phyloP scores from a whole-genome alignment of 2,888 invertebrate genomes.

The Caenorhabditis auriculariae region DNA sequence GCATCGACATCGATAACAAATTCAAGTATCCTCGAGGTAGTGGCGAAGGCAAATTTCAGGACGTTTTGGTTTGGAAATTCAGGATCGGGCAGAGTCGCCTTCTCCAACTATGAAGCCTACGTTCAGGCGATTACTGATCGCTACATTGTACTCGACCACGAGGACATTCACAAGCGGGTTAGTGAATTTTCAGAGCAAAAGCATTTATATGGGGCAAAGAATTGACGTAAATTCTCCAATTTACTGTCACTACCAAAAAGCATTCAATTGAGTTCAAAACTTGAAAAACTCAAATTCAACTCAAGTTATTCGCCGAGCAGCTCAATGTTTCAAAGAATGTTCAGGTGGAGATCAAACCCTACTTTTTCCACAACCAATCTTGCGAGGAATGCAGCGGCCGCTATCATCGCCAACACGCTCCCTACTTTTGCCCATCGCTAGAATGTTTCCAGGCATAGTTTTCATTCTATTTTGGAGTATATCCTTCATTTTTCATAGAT shows the following conservation, averaged over 20 bases:
- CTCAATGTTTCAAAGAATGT: neutral
- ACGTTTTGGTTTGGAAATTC: neutral
- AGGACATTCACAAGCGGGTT: slow-evolving; percentile 38
- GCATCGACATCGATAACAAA: slow-evolving; percentile 98
- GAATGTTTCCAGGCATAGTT: slow-evolving; percentile 83
- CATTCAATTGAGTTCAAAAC: neutral
- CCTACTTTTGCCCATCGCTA: slow-evolving; percentile 99
- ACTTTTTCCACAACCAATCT: slow-evolving; percentile 98
- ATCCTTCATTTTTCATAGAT: neutral
- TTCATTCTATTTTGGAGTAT: neutral
- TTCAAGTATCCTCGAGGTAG: slow-evolving; percentile 91
- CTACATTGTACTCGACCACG: slow-evolving; percentile 93
- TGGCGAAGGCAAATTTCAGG: neutral
- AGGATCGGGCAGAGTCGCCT: slow-evolving; percentile 95
- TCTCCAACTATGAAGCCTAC: slow-evolving; percentile 97
- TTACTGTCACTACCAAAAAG: too few species aligned
- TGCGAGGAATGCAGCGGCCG: slow-evolving; percentile 99
- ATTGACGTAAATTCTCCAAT: neutral
- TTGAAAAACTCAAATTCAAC: neutral
- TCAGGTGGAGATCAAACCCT: slow-evolving; percentile 89
- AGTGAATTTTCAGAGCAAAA: neutral
- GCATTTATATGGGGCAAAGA: too few species aligned
- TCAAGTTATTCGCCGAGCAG: neutral
- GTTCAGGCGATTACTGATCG: slow-evolving; percentile 97
- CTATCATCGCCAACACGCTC: slow-evolving; percentile 95